Evolutionary conservation across 2,113 vertebrate species (phyloP), one percentile per base, ranked within the genome.

Genomic region (Dipodomys merriami): DNA sequence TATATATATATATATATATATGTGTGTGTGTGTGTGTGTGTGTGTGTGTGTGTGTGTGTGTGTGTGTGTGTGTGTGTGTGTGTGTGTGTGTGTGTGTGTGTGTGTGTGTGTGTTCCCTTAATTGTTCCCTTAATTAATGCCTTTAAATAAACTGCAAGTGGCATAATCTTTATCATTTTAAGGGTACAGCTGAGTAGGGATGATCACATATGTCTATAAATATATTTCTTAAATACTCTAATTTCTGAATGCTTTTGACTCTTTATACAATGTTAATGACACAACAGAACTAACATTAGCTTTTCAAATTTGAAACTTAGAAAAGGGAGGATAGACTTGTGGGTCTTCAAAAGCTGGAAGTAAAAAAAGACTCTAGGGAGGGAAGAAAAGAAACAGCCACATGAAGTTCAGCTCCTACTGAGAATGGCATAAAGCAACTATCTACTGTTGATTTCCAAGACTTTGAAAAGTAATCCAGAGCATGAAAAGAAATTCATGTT

Each of bases 291-390:
- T 13, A 77, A 35, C 3, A 13, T 79, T 57, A 68, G 30, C 22
- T 89, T 90, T 83, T 87, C 22, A 88, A 68, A 4, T 79, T 72
- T 91, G 25, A 69, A 35, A 64, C 57, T 86, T 76, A 84, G 18
- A 64, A 89, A 39, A 69, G 22, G 0, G 71, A 6, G 1, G 4
- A 64, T 13, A 65, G 7, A 72, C 0, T 74, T 30, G 29, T 2
- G 85, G 15, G 39, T 39, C 19, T 65, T 84, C 5, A 35, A 5
- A n/a, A 82, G 2, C 19, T 91, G 72, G 18, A 76, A 83, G 60
- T 25, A 69, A 92, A 94, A 30, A 49, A 4, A 67, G 0, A 76
- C 86, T 71, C 4, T 18, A 6, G 1, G 74, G 9, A 29, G 33
- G 39, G 39, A 39, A 60, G 65, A 72, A 81, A 78, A 65, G 0